Base-by-base conservation (phyloP, 2,113 vertebrate genomes). In the Ciconia maguari region DNA sequence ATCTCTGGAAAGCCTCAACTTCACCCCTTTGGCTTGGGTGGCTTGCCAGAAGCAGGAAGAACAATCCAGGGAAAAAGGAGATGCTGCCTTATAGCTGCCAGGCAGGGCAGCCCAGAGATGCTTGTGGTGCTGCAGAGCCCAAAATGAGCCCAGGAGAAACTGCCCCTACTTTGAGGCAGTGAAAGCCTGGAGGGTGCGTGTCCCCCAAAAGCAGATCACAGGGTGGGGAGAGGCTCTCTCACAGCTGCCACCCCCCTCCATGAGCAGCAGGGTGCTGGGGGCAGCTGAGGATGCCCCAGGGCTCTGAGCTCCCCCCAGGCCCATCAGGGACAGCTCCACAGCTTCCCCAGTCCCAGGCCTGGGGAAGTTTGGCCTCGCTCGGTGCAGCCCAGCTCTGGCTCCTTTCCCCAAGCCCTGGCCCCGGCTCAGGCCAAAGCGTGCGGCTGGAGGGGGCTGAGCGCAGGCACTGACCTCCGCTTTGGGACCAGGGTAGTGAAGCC, bases 401-500 rank as follows among this genome's bases (percentile, higher is more conserved):
- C 44, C 25, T 58, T 58, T 36, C 30, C n/a, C 10, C 44, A 25
- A 27, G n/a, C 17, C 44, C 44, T 52, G 54, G 25, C 30, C 24
- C 11, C 6, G 13, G n/a, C 36, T 69, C 15, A 42, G 51, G 44
- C 61, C 61, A 20, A 49, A 36, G n/a, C 0, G 0, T 13, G 46
- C 25, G 83, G 81, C 52, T 82, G 41, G 61, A 79, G 18, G 25
- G 36, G 61, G 32, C 57, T 18, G 44, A 55, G 62, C 41, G 19
- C 51, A 65, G 32, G 36, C 60, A 69, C 18, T 14, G 29, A 48
- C 4, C 5, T 13, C 36, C 3, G 0, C 27, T 38, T 11, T 4
- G 19, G 75, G 82, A 58, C 34, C 52, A 10, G 1, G 3, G 46
- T 52, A 62, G 57, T 5, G 32, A 26, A 22, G 15, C 42, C 57